A percentile compares a stretch with the other conserved stretches of the same genome.
Conservation (phyloP, 2,797 vertebrate species). For the Pipistrellus pygmaeus region DNA sequence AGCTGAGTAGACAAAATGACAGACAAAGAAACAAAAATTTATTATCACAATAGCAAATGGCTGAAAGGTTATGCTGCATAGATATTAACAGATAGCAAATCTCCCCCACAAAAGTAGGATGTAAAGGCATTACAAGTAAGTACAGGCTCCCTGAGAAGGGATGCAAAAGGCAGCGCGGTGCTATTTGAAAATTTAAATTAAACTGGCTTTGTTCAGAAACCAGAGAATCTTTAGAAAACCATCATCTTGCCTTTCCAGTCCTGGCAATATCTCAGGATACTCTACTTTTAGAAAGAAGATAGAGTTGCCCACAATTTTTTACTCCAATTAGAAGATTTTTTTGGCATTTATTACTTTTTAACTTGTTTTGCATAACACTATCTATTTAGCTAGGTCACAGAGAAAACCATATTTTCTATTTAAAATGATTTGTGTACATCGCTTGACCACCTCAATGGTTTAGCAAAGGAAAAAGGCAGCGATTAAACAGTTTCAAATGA, state of each 20-base stretch:
- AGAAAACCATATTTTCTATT: conserved; percentile 95
- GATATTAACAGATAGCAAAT: conserved; percentile 61
- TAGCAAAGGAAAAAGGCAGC: conserved; percentile 92
- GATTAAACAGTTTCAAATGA: conserved; percentile 97
- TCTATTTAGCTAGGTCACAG: conserved; percentile 97
- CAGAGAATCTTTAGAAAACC: conserved; percentile 83
- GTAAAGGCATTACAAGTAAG: conserved; percentile 56
- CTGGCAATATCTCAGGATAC: conserved; percentile 91
- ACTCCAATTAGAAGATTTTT: conserved; percentile 97
- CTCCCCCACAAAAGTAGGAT: conserved; percentile 61
- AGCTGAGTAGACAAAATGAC: conserved; percentile 79
- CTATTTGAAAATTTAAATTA: conserved; percentile 73
- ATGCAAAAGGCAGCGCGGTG: conserved; percentile 66
- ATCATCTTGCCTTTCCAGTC: conserved; percentile 88
- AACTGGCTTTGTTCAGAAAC: conserved; percentile 85
- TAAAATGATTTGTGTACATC: conserved; percentile 98
- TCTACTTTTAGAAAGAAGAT: conserved; percentile 92
- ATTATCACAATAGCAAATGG: conserved; percentile 61
- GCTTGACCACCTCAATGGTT: conserved; percentile 99
- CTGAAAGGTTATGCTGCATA: conserved; percentile 65
- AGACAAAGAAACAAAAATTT: conserved; percentile 57
- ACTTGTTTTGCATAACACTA: conserved; percentile 95
- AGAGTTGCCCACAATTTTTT: conserved; percentile 92
- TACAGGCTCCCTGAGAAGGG: background rate
- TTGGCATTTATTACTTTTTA: conserved; percentile 98